A percentile compares a stretch with the other conserved stretches of the same genome.
phyloP scores from a whole-genome alignment of 2,113 vertebrate genomes.

The Corynorhinus townsendii region DNA sequence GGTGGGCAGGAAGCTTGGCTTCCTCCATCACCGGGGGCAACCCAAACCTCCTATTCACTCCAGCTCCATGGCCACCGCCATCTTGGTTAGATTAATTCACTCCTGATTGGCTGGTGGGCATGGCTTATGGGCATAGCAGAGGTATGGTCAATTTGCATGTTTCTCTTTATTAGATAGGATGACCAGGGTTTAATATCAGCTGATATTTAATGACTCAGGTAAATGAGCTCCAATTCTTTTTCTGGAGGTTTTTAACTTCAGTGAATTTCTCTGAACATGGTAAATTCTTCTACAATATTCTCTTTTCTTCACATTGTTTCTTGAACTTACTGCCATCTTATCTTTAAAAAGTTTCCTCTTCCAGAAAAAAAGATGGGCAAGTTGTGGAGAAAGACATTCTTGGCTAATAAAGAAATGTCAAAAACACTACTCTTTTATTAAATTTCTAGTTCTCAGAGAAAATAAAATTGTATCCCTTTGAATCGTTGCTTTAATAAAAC shows the following conservation, averaged over 20 bases:
- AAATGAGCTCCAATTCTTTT: background rate
- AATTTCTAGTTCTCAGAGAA: background rate
- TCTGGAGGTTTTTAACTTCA: background rate
- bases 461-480: background rate
- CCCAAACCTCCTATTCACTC: too few relatives aligned
- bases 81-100: too few relatives aligned
- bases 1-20: too few relatives aligned
- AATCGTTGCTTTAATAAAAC: background rate
- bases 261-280: background rate
- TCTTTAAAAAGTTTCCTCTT: background rate
- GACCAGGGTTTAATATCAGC: background rate
- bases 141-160: too few relatives aligned
- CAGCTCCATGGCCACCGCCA: too few relatives aligned
- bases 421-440: background rate
- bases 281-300: background rate
- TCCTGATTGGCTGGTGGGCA: too few relatives aligned
- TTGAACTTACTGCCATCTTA: background rate
- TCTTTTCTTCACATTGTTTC: background rate
- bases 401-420: background rate
- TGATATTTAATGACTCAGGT: background rate
- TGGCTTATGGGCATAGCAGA: too few relatives aligned
- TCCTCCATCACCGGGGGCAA: too few relatives aligned
- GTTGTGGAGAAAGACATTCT: background rate
- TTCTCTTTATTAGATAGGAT: too few relatives aligned
- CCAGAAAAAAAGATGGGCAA: background rate